These are phyloP conservation scores for Himalopsyche anomala DNA, from an alignment of 2,888 invertebrate genomes.

Conservation along the genomic window DNA sequence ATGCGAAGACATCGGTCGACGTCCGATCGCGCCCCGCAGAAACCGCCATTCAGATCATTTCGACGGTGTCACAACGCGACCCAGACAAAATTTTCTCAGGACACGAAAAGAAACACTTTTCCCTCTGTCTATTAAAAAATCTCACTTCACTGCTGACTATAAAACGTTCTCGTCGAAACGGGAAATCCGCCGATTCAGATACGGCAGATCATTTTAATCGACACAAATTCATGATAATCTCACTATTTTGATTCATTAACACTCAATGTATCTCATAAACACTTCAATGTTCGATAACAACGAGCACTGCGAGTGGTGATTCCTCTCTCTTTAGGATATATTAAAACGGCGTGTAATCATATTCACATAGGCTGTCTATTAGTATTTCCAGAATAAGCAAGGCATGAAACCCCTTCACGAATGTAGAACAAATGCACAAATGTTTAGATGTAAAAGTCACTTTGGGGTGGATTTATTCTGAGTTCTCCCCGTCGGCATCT, in stretches of 20 bases:
- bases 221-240: conserved; percentile 51
- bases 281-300: conserved; percentile 28
- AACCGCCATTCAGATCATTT: conserved; percentile 16
- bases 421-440: conserved; percentile 45
- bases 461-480: conserved; percentile 61
- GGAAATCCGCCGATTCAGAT: conserved; percentile 41
- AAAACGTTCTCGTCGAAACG: background rate
- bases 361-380: conserved; percentile 48
- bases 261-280: conserved; percentile 44
- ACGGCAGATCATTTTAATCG: conserved; percentile 49
- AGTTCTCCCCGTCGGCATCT: conserved; percentile 76
- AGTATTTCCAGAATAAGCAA: conserved; percentile 52
- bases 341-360: conserved; percentile 31
- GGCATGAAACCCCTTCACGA: conserved; percentile 36
- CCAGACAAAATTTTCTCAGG: conserved; percentile 8
- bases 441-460: conserved; percentile 36
- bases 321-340: background rate
- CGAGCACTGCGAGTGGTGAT: background rate
- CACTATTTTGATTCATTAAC: conserved; percentile 45
- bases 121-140: conserved; percentile 56
- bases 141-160: conserved; percentile 52
- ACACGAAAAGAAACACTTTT: conserved; percentile 56
- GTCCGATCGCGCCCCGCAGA: background rate
- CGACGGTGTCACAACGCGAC: background rate
- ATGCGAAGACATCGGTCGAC: background rate